Percentiles rank a stretch among this genome's conserved stretches.
These are phyloP conservation scores for Allygus modestus DNA, from an alignment of 2,888 invertebrate genomes.

Conservation along the genomic window DNA sequence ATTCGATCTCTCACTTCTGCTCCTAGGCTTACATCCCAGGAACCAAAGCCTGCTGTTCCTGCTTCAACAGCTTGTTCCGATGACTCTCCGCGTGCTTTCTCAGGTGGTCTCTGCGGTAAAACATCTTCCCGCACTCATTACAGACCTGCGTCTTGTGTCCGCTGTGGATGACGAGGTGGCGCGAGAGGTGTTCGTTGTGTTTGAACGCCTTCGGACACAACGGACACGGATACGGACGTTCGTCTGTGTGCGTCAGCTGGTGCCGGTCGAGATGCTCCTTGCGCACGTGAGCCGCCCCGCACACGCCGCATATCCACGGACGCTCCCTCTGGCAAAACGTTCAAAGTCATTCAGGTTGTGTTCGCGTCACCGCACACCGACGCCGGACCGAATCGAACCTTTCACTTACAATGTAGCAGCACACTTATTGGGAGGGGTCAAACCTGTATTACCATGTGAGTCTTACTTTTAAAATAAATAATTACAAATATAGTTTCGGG, in stretches of 20 bases:
- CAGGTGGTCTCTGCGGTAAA: slow-evolving; percentile 77
- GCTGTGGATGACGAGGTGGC: slow-evolving; percentile 77
- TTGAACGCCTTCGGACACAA: slow-evolving; percentile 73
- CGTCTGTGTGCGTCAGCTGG: slow-evolving; percentile 75
- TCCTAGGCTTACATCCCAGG: not conserved
- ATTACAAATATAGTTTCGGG: too few relatives aligned
- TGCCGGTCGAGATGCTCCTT: slow-evolving; percentile 77
- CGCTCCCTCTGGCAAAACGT: slow-evolving; percentile 70
- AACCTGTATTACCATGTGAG: not conserved
- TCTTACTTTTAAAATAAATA: too few relatives aligned
- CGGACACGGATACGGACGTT: slow-evolving; percentile 73
- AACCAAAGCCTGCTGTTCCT: slow-evolving; percentile 23
- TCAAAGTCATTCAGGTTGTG: slow-evolving; percentile 30
- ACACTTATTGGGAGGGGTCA: slow-evolving; percentile 53
- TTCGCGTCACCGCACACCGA: slow-evolving; percentile 48
- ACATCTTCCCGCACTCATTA: slow-evolving; percentile 76
- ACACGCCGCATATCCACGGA: slow-evolving; percentile 76
- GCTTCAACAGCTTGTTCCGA: slow-evolving; percentile 69
- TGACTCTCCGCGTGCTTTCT: slow-evolving; percentile 77
- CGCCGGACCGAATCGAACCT: slow-evolving; percentile 61
- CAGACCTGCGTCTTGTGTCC: slow-evolving; percentile 75
- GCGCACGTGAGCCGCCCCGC: slow-evolving; percentile 76
- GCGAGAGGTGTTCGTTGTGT: slow-evolving; percentile 77
- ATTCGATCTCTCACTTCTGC: too few relatives aligned
- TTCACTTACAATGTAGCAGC: slow-evolving; percentile 16